Base-by-base conservation (phyloP, 2,797 vertebrate genomes). In the Diplodus sargus region DNA sequence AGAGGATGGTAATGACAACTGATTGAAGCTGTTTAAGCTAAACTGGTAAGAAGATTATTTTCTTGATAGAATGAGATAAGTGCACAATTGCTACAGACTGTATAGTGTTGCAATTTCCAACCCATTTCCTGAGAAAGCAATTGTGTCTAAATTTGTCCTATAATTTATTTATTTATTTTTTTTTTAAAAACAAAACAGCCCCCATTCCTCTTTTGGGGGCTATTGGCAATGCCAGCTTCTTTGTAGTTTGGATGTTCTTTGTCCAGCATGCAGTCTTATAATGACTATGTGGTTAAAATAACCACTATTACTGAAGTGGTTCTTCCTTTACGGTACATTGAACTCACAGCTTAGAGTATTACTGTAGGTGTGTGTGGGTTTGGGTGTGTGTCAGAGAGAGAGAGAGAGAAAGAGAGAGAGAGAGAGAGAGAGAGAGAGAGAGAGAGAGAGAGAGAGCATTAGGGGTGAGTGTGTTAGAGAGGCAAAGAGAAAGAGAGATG, bases 301-400 rank as follows among this genome's bases (percentile, higher is more conserved):
- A 83, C 84, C 71, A 80, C 89, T 87, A 91, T 89, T 90, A 92
- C 75, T 85, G 73, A 88, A 91, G 87, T 89, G 83, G 70, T 76
- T 79, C 59, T 87, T 76, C 65, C 85, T 91, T 90, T 86, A 92
- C 88, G 90, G 83, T 88, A 85, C 88, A 91, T 85, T 89, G 77
- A 91, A 86, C 78, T 81, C 78, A 81, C 74, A 87, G 89, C 78
- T 85, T 82, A 89, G 72, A 85, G 83, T 66, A 84, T 89, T 89
- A n/a, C n/a, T n/a, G n/a, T n/a, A 85, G 76, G 75, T 85, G 72
- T 81, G 72, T 76, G 20, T 85, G 66, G 71, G 56, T 82, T 73
- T 77, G 64, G 74, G 71, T 75, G 59, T 71, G 61, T 73, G 80
- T 79, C 45, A 47, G 45, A 49, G 17, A 49, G 47, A 48, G 17